Evolutionary conservation across 2,797 vertebrate genomes (phyloP).

Genomic region (Holocentrus rufus): DNA sequence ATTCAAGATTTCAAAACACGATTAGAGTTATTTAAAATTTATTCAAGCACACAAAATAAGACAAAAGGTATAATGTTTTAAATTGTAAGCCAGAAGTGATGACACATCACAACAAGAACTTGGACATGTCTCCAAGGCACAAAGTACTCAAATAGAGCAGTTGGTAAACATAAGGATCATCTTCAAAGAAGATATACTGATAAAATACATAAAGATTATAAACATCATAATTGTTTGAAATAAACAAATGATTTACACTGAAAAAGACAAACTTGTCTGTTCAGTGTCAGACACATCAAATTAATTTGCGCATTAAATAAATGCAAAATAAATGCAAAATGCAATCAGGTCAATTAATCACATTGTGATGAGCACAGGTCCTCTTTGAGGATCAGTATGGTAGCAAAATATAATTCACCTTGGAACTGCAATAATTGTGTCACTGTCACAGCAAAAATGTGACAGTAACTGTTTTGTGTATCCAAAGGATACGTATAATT

Average conservation of each 20-base stretch:
- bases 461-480: neutral
- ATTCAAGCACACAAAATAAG: neutral
- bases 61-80: neutral
- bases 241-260: neutral
- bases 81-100: constrained; percentile 1
- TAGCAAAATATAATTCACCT: neutral
- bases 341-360: neutral
- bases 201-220: too few relatives aligned
- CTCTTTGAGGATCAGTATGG: too few relatives aligned
- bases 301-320: neutral
- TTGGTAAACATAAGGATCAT: neutral
- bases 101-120: constrained; percentile 22
- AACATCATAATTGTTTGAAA: neutral
- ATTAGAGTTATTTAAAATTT: neutral
- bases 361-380: neutral
- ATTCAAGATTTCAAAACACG: neutral
- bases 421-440: neutral
- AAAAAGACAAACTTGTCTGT: neutral
- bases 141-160: constrained; percentile 17
- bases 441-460: neutral
- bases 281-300: neutral
- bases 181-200: constrained; percentile 8
- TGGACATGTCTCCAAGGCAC: constrained; percentile 16
- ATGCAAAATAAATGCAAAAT: neutral
- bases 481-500: neutral